phyloP scores from a whole-genome alignment of 1,140 invertebrate species.

The Oryctes rhinoceros region DNA sequence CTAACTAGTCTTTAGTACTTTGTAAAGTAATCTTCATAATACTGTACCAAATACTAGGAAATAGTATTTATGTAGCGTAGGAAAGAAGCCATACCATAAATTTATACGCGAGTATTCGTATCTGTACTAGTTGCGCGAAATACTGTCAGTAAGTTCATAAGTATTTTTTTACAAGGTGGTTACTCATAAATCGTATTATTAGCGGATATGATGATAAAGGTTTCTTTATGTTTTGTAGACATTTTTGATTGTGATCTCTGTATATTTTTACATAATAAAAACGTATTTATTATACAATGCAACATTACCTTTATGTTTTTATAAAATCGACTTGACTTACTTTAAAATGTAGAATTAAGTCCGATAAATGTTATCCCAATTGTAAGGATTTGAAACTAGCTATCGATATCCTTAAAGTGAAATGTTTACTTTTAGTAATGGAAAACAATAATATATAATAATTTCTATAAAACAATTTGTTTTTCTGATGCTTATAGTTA shows the following conservation, averaged over 20 bases:
- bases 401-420: too few species aligned
- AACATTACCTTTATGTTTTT: not conserved
- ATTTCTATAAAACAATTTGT: too few species aligned
- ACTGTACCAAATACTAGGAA: constrained; percentile 31
- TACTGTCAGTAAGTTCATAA: constrained; percentile 24
- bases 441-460: too few species aligned
- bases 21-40: constrained; percentile 23
- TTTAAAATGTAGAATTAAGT: too few species aligned
- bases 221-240: constrained; percentile 24
- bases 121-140: constrained; percentile 14
- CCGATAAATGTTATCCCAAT: too few species aligned
- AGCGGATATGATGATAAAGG: constrained; percentile 4
- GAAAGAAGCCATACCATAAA: constrained; percentile 9
- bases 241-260: constrained; percentile 33
- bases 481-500: too few species aligned
- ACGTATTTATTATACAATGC: constrained; percentile 19
- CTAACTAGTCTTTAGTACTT: constrained; percentile 39
- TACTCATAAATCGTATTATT: constrained; percentile 1
- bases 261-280: constrained; percentile 35
- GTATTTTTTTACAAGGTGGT: constrained; percentile 24
- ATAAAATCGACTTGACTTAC: too few species aligned
- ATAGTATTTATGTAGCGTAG: constrained; percentile 25
- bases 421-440: too few species aligned
- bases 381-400: too few species aligned
- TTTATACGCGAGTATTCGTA: constrained; percentile 20